A percentile compares a stretch with the other conserved stretches of the same genome.
phyloP scores from a whole-genome alignment of 2,888 invertebrate species.

The Amphipyra tragopoginis region DNA sequence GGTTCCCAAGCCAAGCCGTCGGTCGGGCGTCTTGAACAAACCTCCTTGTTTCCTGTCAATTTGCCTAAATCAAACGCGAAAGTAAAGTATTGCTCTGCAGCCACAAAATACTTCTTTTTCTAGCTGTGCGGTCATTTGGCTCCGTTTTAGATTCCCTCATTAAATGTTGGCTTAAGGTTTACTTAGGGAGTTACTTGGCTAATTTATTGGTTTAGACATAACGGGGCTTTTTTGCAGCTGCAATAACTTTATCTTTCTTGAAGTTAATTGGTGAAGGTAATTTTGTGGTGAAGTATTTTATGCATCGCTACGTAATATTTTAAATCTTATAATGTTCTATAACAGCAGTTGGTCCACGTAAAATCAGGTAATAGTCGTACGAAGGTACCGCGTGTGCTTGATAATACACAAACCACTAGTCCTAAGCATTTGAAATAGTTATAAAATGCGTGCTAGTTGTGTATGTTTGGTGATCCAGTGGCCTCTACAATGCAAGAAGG shows the following conservation, averaged over 20 bases:
- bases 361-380: neutral
- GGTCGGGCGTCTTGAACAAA: constrained; percentile 51
- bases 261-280: constrained; percentile 14
- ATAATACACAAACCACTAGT: neutral
- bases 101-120: constrained; percentile 32
- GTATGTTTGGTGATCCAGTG: neutral
- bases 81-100: constrained; percentile 46
- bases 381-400: neutral
- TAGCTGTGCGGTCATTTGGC: constrained; percentile 48
- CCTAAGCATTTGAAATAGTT: constrained; percentile 9
- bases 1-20: constrained; percentile 55
- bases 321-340: no score
- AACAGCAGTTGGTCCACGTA: no score
- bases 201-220: constrained; percentile 46
- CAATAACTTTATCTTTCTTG: constrained; percentile 11
- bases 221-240: constrained; percentile 23
- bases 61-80: constrained; percentile 65
- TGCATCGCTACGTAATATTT: neutral
- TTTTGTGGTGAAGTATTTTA: neutral
- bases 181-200: constrained; percentile 48
- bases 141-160: constrained; percentile 47
- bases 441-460: neutral
- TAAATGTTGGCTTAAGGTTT: constrained; percentile 56
- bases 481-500: neutral
- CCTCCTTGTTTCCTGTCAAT: constrained; percentile 65